Base-by-base conservation (phyloP, 2,113 vertebrate species). In the Psophia crepitans region DNA sequence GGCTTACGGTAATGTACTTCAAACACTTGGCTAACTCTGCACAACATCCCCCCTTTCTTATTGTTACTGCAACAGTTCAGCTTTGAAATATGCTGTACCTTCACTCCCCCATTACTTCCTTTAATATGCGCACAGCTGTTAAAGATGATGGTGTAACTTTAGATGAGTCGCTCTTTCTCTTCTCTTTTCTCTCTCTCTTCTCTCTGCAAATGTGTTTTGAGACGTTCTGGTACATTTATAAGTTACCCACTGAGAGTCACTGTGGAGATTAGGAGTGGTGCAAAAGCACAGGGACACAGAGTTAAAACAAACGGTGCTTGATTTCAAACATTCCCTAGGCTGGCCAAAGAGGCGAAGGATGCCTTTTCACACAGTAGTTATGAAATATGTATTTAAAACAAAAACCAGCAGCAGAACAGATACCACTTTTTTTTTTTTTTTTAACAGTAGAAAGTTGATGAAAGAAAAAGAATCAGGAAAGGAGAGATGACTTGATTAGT, bases 1-100 rank as follows among this genome's bases (percentile, higher is more conserved):
- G 98, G 98, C 98, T 98, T 98, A 98, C 90, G 97, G 97, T 98
- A 98, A 98, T 97, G 97, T 96, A 99, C 98, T 99, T 99, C 99
- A 99, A 99, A 99, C 98, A 96, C 98, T 98, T 99, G 98, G 98
- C 98, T 90, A 97, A 96, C 97, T 94, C 94, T 94, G 79, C 90
- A 87, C 95, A 96, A 92, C 98, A 97, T 97, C 97, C 97, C 98
- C 98, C 98, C 95, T 98, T 97, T 86, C 93, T 97, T 97, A 95
- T 90, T 95, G 96, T 94, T 93, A 94, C 98, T 97, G 97, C 97
- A 96, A 97, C 97, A 97, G 98, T 97, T 97, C 94, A 91, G 97
- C 97, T 98, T 98, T 98, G 98, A 99, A 98, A 98, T 97, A 98
- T 98, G 98, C 95, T 92, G 98, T 97, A 96, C 98, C 98, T 98